Evolutionary conservation across 2,113 vertebrate species (phyloP), one percentile per base, ranked within the genome.

Genomic region (Tupaia tana): DNA sequence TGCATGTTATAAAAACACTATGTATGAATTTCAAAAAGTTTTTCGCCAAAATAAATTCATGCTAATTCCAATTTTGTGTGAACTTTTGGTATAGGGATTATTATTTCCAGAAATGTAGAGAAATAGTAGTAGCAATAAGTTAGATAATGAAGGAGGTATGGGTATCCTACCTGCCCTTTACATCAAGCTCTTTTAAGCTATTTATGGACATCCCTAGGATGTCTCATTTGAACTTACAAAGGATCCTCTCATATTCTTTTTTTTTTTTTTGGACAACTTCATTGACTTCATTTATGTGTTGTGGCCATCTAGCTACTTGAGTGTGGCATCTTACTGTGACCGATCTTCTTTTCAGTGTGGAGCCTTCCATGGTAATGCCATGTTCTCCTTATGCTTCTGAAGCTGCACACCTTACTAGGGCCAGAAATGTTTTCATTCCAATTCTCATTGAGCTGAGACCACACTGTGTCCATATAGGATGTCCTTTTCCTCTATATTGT

Each of bases 101-200:
- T 31, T 87, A 83, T 59, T 87, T 87, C 58, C 34, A 15, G 11
- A 90, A 83, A n/a, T 4, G 4, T 90, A 11, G 20, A 74, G 12
- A 22, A 63, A 10, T 56, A 87, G 69, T 4, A 74, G n/a, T n/a
- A 83, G 64, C 6, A 59, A 16, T 71, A 86, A 63, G 34, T 81
- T 89, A 94, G 88, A 86, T 67, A 78, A 81, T 64, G 54, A 93
- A 88, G n/a, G 64, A 73, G 27, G n/a, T 24, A 78, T 22, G 8
- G 27, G 2, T 18, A n/a, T 81, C 67, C 25, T 89, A 25, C 1
- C 54, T 63, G 8, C 78, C 31, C 14, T 91, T 11, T 43, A 75
- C 43, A 31, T 80, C n/a, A 34, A 91, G 7, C 2, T 6, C 75
- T 81, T 79, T 34, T 66, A 93, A 70, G 7, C 43, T 61, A n/a